phyloP scores from a whole-genome alignment of 1,140 invertebrate species.

The Danaus melanippus region DNA sequence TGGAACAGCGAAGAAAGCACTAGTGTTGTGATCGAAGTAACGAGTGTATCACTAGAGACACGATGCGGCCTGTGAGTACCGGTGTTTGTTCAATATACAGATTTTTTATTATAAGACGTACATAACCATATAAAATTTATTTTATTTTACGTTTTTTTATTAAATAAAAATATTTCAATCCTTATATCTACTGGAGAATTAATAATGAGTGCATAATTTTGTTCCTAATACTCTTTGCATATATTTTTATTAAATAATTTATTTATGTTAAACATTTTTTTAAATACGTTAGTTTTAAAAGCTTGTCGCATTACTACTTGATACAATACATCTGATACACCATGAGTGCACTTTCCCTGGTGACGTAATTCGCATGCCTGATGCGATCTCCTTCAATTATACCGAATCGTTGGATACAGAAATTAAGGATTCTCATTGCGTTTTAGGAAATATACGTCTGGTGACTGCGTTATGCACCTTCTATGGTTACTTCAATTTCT shows the following conservation, averaged over 20 bases:
- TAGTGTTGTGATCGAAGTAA: conserved; percentile 22
- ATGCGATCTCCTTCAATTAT: conserved; percentile 45
- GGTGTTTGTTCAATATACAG: conserved; percentile 30
- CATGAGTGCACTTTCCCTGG: conserved; percentile 47
- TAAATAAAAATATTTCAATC: too few relatives aligned
- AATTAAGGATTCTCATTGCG: conserved; percentile 45
- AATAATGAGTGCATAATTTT: too few relatives aligned
- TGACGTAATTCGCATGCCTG: conserved; percentile 48
- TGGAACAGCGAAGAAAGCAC: conserved; percentile 24
- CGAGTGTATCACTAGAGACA: conserved; percentile 13
- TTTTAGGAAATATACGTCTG: conserved; percentile 11
- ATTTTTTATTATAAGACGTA: not conserved
- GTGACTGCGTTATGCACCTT: conserved; percentile 8
- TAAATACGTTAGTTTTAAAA: too few relatives aligned
- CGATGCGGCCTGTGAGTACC: conserved; percentile 54
- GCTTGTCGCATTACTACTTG: too few relatives aligned
- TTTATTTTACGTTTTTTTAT: too few relatives aligned
- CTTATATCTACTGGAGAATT: too few relatives aligned
- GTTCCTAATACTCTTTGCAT: too few relatives aligned
- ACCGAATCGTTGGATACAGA: conserved; percentile 35
- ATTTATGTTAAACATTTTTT: too few relatives aligned
- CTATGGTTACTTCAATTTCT: too few relatives aligned
- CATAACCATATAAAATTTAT: too few relatives aligned
- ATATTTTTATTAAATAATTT: too few relatives aligned
- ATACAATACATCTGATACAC: conserved; percentile 2